Conservation (phyloP, 1,140 invertebrate genomes). For the Drosophila lacertosa region DNA sequence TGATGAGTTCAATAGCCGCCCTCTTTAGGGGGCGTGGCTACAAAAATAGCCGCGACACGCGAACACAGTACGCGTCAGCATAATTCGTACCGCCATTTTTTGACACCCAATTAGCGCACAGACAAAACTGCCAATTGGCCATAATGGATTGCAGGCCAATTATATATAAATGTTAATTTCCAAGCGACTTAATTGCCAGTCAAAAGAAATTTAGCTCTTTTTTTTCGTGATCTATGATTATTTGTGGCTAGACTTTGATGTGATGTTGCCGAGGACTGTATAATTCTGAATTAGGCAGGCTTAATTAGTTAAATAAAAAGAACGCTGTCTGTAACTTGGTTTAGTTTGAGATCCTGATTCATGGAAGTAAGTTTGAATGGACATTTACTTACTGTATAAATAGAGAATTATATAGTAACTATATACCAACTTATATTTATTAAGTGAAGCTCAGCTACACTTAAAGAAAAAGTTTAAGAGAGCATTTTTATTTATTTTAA, state of each 20-base stretch:
- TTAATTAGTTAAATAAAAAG: not conserved
- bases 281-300: not conserved
- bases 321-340: too few species aligned
- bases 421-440: too few species aligned
- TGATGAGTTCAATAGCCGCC: conserved; percentile 58
- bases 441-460: too few species aligned
- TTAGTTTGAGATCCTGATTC: too few species aligned
- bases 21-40: conserved; percentile 16
- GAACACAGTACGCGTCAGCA: conserved; percentile 27
- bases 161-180: conserved; percentile 36
- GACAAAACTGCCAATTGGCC: conserved; percentile 35
- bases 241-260: not conserved
- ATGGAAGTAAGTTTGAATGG: too few species aligned
- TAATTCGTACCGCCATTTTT: conserved; percentile 40
- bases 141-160: conserved; percentile 24
- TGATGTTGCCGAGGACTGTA: not conserved
- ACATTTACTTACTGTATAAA: too few species aligned
- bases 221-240: too few species aligned
- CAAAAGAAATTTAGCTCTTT: too few species aligned
- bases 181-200: not conserved
- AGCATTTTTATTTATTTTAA: too few species aligned
- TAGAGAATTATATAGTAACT: too few species aligned
- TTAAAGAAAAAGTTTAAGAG: too few species aligned
- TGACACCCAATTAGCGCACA: conserved; percentile 61
- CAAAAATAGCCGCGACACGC: conserved; percentile 35